These are phyloP conservation scores for Drosophila ironensis DNA, from an alignment of 1,140 invertebrate species.

Conservation along the genomic window DNA sequence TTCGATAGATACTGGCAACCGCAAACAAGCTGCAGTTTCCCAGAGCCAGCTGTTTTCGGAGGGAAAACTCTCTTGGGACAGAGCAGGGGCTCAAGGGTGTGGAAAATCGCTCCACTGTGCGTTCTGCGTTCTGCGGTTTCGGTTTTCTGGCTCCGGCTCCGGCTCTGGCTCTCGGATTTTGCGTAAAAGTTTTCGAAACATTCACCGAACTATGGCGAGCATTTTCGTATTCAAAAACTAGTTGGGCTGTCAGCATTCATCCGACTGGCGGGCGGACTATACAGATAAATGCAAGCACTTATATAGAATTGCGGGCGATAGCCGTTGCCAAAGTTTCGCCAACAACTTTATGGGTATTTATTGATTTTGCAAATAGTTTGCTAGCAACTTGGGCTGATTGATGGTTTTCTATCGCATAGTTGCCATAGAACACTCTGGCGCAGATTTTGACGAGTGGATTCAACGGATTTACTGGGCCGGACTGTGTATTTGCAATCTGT, in stretches of 20 bases:
- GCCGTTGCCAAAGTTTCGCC: conserved; percentile 46
- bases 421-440: conserved; percentile 4
- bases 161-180: conserved; percentile 41
- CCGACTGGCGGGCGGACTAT: conserved; percentile 10
- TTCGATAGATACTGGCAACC: conserved; percentile 60
- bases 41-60: conserved; percentile 46
- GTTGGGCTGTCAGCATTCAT: conserved; percentile 72
- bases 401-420: conserved; percentile 48
- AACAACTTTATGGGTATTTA: conserved; percentile 72
- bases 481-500: no score
- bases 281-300: conserved; percentile 38
- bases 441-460: conserved; percentile 27
- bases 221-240: conserved; percentile 74
- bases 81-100: not conserved
- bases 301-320: conserved; percentile 34
- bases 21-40: conserved; percentile 66
- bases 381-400: conserved; percentile 61
- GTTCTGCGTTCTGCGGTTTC: conserved; percentile 59
- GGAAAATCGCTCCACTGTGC: conserved; percentile 28
- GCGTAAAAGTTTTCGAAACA: conserved; percentile 70
- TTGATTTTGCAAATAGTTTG: conserved; percentile 71
- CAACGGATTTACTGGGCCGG: not conserved
- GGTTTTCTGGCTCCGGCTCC: conserved; percentile 25
- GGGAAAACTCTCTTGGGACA: conserved; percentile 1
- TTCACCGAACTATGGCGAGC: conserved; percentile 68